Evolutionary conservation across 2,888 invertebrate genomes (phyloP).

Genomic region (Sesia bembeciformis): DNA sequence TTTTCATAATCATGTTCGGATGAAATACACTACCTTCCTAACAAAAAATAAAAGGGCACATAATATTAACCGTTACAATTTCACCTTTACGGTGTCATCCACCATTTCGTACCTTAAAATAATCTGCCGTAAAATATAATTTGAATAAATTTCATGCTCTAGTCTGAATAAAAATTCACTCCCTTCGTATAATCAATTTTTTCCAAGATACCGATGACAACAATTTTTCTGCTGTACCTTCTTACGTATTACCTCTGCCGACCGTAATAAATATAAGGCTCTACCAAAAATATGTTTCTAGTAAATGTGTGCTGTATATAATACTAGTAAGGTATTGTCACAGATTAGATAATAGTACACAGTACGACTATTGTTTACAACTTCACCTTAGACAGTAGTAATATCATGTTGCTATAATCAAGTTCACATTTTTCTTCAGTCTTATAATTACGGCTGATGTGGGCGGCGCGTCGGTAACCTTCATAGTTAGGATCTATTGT

Average conservation of each 20-base stretch:
- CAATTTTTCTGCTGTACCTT: not conserved
- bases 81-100: conserved; percentile 2
- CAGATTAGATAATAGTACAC: no score
- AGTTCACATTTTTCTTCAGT: not conserved
- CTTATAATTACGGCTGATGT: not conserved
- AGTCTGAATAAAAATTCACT: conserved; percentile 28
- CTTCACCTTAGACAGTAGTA: no score
- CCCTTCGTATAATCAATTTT: conserved; percentile 23
- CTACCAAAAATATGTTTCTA: no score
- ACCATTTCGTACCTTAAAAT: conserved; percentile 19
- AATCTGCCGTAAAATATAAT: conserved; percentile 40
- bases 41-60: not conserved
- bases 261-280: no score
- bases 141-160: conserved; percentile 41
- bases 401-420: not conserved
- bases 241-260: not conserved
- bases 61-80: not conserved
- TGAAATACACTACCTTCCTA: not conserved
- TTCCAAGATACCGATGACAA: conserved; percentile 17
- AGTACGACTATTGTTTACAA: no score
- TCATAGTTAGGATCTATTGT: conserved; percentile 22
- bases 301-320: no score
- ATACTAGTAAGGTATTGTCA: no score
- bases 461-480: conserved; percentile 7
- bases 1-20: not conserved